A percentile compares a stretch with the other conserved stretches of the same genome.
Conservation (phyloP, 92 coral and sea anemone species). For the Plumapathes pennacea region DNA sequence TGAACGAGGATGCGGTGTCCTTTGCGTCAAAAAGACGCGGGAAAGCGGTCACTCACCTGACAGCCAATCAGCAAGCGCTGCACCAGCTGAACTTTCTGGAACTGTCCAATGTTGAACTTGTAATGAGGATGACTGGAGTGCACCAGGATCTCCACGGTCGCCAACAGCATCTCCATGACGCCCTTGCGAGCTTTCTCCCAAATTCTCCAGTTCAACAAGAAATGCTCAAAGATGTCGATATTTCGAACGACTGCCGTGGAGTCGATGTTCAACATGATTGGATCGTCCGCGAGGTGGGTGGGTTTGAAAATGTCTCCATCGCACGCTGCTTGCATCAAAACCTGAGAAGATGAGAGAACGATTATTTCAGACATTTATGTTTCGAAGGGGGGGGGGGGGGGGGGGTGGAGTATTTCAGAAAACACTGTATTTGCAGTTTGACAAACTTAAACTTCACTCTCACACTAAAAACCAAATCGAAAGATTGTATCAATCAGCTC, state of each 20-base stretch:
- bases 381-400: no score
- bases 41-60: slow-evolving; percentile 87
- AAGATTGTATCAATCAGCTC: no score
- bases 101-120: slow-evolving; percentile 85
- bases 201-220: slow-evolving; percentile 88
- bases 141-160: slow-evolving; percentile 87
- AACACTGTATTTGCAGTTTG: no score
- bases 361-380: no score
- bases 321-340: slow-evolving; percentile 90
- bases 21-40: no score
- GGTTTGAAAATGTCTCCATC: slow-evolving; percentile 92
- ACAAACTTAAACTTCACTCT: no score
- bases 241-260: slow-evolving; percentile 91
- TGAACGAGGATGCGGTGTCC: no score
- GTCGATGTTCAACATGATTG: slow-evolving; percentile 89
- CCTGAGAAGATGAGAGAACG: no score
- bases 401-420: no score
- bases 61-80: slow-evolving; percentile 94
- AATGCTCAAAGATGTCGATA: slow-evolving; percentile 84
- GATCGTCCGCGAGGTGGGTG: slow-evolving; percentile 80
- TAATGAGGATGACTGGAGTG: slow-evolving; percentile 85
- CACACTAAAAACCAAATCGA: no score
- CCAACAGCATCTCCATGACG: slow-evolving; percentile 85
- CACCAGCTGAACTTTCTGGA: slow-evolving; percentile 87
- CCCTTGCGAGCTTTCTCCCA: slow-evolving; percentile 87